Conservation (phyloP, 2,888 invertebrate species). For the Cephonodes hylas region DNA sequence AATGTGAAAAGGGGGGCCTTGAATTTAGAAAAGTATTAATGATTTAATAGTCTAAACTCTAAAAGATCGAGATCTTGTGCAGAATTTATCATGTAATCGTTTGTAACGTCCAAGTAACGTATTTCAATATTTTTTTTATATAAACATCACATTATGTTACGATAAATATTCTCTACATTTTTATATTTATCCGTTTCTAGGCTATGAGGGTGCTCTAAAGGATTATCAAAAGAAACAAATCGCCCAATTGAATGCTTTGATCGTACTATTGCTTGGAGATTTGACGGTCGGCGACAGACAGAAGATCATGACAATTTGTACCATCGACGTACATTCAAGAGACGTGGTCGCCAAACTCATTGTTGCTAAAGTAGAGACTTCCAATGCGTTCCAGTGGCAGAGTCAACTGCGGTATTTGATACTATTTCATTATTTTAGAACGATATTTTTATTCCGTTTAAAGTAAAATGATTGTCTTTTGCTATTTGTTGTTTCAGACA, state of each 20-base stretch:
- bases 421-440: neutral
- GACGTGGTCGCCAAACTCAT: constrained; percentile 96
- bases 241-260: constrained; percentile 90
- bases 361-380: constrained; percentile 87
- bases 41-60: too few relatives aligned
- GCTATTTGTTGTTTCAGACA: constrained; percentile 57
- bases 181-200: constrained; percentile 33
- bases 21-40: too few relatives aligned
- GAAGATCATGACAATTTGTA: constrained; percentile 98
- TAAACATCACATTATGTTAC: too few relatives aligned
- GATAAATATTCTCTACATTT: too few relatives aligned
- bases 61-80: too few relatives aligned
- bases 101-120: too few relatives aligned
- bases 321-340: constrained; percentile 96
- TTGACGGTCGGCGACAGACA: constrained; percentile 91
- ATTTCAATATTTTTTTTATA: too few relatives aligned
- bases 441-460: neutral
- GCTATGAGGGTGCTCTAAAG: constrained; percentile 94
- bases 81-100: too few relatives aligned
- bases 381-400: constrained; percentile 94
- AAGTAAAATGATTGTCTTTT: too few relatives aligned
- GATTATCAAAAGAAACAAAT: constrained; percentile 96
- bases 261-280: constrained; percentile 90
- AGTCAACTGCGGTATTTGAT: constrained; percentile 87
- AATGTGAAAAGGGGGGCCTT: too few relatives aligned